Evolutionary conservation across 1,140 invertebrate genomes (phyloP), one percentile per base, ranked within the genome.

Genomic region (Scaptomyza pallida): DNA sequence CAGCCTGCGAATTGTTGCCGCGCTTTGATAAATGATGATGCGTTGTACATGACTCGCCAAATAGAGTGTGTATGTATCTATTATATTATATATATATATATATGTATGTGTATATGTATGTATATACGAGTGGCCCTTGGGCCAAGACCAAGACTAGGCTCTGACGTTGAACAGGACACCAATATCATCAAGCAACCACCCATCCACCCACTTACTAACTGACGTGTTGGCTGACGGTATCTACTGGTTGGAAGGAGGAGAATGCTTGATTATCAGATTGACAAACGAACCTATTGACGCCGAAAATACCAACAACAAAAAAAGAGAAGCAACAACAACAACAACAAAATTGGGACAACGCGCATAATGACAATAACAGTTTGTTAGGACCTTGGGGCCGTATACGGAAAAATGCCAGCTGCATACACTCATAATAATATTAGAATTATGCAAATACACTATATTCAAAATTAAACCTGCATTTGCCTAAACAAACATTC

Each of bases 21-120:
- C 63, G 72, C 68, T 48, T 83, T 83, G 80, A 83, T 83, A 78
- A 83, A 83, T 83, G 80, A 83, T 83, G 79, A 83, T 83, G 80
- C 75, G 80, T 72, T 74, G 75, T 75, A 83, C 80, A 83, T 83
- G 80, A 83, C 80, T 83, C 50, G 75, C 63, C 79, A 61, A 69
- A 83, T 37, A n/a, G n/a, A 37, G n/a, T 37, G n/a, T 37, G 23
- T 5, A 26, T 6, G 23, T 26, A 35, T 12, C 9, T 35, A 35
- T 6, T 35, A 3, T 6, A 26, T n/a, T 26, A 26, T 6, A 4
- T 26, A 21, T 4, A 2, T 26, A 30, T 2, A 30, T 30, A 30
- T 8, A 30, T 30, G 9, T 30, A 30, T 30, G 26, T 6, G 9
- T 30, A 30, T 21, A 21, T 2, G 4, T 4, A 21, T 30, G 9